Evolutionary conservation across 2,113 vertebrate genomes (phyloP).

Genomic region (Xenopus borealis): DNA sequence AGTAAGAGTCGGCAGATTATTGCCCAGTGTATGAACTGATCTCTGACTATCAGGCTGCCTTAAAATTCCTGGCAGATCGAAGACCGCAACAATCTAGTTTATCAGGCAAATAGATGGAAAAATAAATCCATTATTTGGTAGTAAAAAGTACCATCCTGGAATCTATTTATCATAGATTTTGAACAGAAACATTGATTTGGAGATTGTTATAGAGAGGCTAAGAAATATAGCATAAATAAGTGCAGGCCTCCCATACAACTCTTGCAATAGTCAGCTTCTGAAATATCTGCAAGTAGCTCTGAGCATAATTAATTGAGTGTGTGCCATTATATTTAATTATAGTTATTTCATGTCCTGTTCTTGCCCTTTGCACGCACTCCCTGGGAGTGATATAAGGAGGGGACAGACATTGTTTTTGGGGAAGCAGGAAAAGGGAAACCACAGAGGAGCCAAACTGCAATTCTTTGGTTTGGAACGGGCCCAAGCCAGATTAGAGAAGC

Average conservation of each 20-base stretch:
- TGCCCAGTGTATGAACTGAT: no score
- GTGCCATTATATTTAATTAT: constrained; percentile 34
- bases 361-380: constrained; percentile 23
- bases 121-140: no score
- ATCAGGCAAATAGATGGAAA: no score
- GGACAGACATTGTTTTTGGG: constrained; percentile 36
- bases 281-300: constrained; percentile 20
- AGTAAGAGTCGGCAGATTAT: no score
- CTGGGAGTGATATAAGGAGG: constrained; percentile 30
- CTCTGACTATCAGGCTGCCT: no score
- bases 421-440: constrained; percentile 42
- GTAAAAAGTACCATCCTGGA: no score
- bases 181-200: no score
- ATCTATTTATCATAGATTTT: no score
- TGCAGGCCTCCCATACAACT: constrained; percentile 16
- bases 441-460: constrained; percentile 38
- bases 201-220: no score
- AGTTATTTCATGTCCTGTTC: constrained; percentile 16
- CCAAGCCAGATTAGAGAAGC: constrained; percentile 38
- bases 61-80: no score
- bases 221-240: background rate
- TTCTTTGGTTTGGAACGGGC: constrained; percentile 40
- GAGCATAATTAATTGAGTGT: constrained; percentile 25
- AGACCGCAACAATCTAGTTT: no score
- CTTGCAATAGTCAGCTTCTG: constrained; percentile 10